Percentiles rank a stretch among this genome's conserved stretches.
phyloP scores from a whole-genome alignment of 1,140 invertebrate species.

The Oryctes rhinoceros region DNA sequence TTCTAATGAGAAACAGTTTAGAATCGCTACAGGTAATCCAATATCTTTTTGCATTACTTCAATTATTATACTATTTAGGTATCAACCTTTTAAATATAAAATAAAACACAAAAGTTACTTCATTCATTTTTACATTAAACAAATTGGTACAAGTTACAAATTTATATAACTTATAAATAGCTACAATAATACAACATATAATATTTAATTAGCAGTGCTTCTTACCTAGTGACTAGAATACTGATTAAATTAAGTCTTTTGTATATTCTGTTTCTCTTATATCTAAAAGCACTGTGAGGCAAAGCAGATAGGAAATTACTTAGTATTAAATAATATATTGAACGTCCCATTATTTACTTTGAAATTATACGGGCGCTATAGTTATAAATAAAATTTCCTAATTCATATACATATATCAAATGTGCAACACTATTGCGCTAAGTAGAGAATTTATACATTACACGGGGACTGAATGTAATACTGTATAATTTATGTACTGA shows the following conservation, averaged over 20 bases:
- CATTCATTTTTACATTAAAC: conserved; percentile 54
- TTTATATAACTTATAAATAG: conserved; percentile 54
- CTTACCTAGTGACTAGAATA: conserved; percentile 61
- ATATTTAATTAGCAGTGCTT: conserved; percentile 52
- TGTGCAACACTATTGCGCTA: conserved; percentile 5
- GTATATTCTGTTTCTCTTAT: conserved; percentile 47
- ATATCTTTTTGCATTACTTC: too few species aligned
- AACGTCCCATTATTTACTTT: conserved; percentile 7
- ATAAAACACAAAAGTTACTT: conserved; percentile 15
- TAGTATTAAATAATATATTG: conserved; percentile 29
- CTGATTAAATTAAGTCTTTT: conserved; percentile 61
- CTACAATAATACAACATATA: conserved; percentile 53
- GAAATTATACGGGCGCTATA: not conserved
- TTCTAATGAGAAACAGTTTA: too few species aligned
- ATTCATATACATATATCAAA: not conserved
- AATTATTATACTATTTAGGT: too few species aligned
- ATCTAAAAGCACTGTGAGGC: conserved; percentile 51
- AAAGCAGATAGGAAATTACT: conserved; percentile 48
- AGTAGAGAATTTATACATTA: conserved; percentile 22
- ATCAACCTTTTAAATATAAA: not conserved
- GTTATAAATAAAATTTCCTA: conserved; percentile 6
- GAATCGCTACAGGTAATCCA: too few species aligned
- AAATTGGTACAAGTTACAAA: conserved; percentile 55
- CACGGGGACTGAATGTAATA: conserved; percentile 15
- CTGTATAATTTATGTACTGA: conserved; percentile 27